A percentile compares a stretch with the other conserved stretches of the same genome.
Conservation (phyloP, 2,888 invertebrate genomes). For the Steinernema scapterisci region DNA sequence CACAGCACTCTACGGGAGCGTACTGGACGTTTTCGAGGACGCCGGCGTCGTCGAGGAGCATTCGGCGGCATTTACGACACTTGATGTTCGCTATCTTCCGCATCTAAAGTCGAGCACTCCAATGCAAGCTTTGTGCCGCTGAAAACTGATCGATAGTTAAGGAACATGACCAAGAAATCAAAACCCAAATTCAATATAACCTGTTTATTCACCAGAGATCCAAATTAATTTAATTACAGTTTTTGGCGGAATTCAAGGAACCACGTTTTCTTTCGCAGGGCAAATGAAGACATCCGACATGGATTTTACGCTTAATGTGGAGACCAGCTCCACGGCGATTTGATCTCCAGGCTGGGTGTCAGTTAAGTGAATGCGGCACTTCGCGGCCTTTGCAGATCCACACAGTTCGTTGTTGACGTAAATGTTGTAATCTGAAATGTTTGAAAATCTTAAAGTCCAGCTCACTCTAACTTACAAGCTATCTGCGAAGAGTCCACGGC, state of each 20-base stretch:
- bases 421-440: slow-evolving; percentile 16
- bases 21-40: slow-evolving; percentile 20
- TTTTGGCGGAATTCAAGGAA: not conserved
- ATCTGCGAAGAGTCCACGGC: not conserved
- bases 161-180: not conserved
- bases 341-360: slow-evolving; percentile 9
- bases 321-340: not conserved
- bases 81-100: not conserved
- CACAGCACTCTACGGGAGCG: slow-evolving; percentile 16
- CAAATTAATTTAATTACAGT: not conserved
- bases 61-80: slow-evolving; percentile 2
- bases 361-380: not conserved
- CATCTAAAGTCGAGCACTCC: not conserved
- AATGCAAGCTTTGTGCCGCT: not conserved
- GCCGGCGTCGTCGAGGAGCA: not conserved
- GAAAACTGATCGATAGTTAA: not conserved
- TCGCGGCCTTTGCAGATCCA: not conserved
- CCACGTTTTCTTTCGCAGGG: slow-evolving; percentile 2
- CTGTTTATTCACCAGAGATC: slow-evolving; percentile 20
- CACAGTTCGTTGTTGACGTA: not conserved
- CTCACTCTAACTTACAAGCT: too few relatives aligned
- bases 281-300: not conserved
- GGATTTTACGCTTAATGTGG: not conserved
- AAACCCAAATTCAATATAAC: not conserved
- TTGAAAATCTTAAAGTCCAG: too few relatives aligned